Conservation (phyloP, 2,113 vertebrate genomes). For the Corythoichthys haematopterus region DNA sequence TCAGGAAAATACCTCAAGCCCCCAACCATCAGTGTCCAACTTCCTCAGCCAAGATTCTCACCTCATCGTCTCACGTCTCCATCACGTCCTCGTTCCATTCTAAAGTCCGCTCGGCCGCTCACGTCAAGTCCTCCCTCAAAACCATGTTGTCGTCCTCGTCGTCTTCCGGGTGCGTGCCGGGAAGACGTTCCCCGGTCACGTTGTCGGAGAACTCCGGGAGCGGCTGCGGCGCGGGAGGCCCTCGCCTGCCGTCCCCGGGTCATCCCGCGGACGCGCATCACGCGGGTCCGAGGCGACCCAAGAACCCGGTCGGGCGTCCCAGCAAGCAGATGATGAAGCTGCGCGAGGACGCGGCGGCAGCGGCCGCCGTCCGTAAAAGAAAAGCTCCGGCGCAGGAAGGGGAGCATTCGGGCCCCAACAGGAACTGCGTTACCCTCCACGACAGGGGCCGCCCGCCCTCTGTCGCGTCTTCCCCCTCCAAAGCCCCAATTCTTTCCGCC, state of each 20-base stretch:
- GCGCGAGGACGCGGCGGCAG: constrained; percentile 59
- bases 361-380: constrained; percentile 75
- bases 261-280: constrained; percentile 67
- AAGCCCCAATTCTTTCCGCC: constrained; percentile 59
- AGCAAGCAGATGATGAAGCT: constrained; percentile 77
- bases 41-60: constrained; percentile 45
- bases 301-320: constrained; percentile 76
- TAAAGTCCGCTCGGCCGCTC: constrained; percentile 68
- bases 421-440: constrained; percentile 76
- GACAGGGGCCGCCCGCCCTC: constrained; percentile 69
- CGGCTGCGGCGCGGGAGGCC: background rate
- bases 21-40: constrained; percentile 66
- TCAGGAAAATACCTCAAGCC: constrained; percentile 88
- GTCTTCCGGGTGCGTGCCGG: constrained; percentile 57
- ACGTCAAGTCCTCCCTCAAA: constrained; percentile 58
- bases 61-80: constrained; percentile 39
- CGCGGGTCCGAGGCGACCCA: constrained; percentile 63
- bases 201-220: constrained; percentile 64
- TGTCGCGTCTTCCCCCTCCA: constrained; percentile 25
- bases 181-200: constrained; percentile 30
- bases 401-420: constrained; percentile 76
- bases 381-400: constrained; percentile 72
- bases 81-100: constrained; percentile 60
- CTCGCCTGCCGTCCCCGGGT: constrained; percentile 66
- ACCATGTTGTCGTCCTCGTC: constrained; percentile 52